Conservation (phyloP, 1,140 invertebrate species). For the Drosophila ohnishii region DNA sequence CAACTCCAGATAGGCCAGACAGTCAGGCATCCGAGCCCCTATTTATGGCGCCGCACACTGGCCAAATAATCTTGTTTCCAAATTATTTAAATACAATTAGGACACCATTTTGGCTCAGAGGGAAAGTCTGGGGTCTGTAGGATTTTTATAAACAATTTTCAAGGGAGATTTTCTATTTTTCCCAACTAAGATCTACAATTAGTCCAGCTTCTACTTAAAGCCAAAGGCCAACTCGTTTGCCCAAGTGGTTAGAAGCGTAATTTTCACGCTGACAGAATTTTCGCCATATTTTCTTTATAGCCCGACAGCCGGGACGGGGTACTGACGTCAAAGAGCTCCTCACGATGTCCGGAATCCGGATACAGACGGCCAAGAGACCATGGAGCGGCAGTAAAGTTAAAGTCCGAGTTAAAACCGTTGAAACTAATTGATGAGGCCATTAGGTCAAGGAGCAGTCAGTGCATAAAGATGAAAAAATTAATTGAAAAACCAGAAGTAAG, state of each 20-base stretch:
- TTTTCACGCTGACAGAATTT: constrained; percentile 43
- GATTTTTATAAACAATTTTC: background rate
- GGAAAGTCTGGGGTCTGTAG: background rate
- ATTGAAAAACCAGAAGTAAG: constrained; percentile 3
- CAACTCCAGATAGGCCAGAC: constrained; percentile 25
- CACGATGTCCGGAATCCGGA: constrained; percentile 16
- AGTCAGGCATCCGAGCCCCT: constrained; percentile 26
- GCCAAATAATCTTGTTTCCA: background rate
- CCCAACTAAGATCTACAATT: background rate
- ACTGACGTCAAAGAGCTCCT: constrained; percentile 58
- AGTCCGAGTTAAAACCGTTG: constrained; percentile 9
- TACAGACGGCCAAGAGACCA: background rate
- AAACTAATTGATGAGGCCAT: constrained; percentile 39
- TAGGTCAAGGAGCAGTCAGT: constrained; percentile 6
- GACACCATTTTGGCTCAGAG: background rate
- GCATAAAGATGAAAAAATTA: constrained; percentile 2
- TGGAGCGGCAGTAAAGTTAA: background rate
- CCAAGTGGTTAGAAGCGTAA: constrained; percentile 12
- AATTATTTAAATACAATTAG: background rate
- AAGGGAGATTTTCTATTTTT: too few species aligned
- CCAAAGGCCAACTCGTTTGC: background rate
- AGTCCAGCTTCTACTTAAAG: background rate
- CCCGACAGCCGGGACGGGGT: constrained; percentile 23
- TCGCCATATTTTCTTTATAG: constrained; percentile 44
- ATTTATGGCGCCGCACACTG: constrained; percentile 56